phyloP scores from a whole-genome alignment of 1,140 invertebrate genomes.

The Drosophila sturtevanti region DNA sequence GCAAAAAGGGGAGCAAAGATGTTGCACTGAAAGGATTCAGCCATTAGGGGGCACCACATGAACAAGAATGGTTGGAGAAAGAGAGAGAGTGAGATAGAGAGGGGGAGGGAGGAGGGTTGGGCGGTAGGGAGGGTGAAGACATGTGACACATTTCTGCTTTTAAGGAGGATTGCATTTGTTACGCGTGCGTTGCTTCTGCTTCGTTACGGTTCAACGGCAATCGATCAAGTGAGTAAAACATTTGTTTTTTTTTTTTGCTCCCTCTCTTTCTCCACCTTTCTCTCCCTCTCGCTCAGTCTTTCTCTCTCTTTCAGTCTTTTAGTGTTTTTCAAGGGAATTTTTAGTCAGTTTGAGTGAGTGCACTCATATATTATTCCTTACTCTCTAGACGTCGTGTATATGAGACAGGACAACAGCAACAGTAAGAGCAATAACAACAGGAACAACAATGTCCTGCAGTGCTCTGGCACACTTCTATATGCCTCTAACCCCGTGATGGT shows the following conservation, averaged over 20 bases:
- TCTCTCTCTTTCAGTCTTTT: slow-evolving; percentile 9
- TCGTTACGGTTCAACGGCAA: slow-evolving; percentile 75
- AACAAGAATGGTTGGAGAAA: neutral
- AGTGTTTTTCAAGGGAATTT: slow-evolving; percentile 58
- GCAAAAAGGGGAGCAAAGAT: slow-evolving; percentile 44
- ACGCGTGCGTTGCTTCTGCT: slow-evolving; percentile 79
- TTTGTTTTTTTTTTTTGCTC: slow-evolving; percentile 51
- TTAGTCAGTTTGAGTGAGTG: slow-evolving; percentile 80
- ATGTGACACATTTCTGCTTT: slow-evolving; percentile 82
- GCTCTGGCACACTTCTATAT: slow-evolving; percentile 56
- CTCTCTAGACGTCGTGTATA: slow-evolving; percentile 41
- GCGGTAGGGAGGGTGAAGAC: slow-evolving; percentile 40
- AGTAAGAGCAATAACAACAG: slow-evolving; percentile 33
- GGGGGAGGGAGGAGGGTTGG: slow-evolving; percentile 11
- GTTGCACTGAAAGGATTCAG: slow-evolving; percentile 71
- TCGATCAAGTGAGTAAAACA: slow-evolving; percentile 77
- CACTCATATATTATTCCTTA: slow-evolving; percentile 66
- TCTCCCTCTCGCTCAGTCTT: slow-evolving; percentile 21
- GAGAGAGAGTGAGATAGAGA: neutral
- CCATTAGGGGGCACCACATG: slow-evolving; percentile 46
- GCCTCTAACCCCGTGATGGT: slow-evolving; percentile 5
- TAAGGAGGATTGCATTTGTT: slow-evolving; percentile 82
- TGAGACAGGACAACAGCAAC: slow-evolving; percentile 35
- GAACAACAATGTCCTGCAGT: slow-evolving; percentile 59
- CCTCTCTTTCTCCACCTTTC: slow-evolving; percentile 15